Evolutionary conservation across 2,888 invertebrate species (phyloP), one percentile per base, ranked within the genome.

Genomic region (Coelogynopora nodosa): DNA sequence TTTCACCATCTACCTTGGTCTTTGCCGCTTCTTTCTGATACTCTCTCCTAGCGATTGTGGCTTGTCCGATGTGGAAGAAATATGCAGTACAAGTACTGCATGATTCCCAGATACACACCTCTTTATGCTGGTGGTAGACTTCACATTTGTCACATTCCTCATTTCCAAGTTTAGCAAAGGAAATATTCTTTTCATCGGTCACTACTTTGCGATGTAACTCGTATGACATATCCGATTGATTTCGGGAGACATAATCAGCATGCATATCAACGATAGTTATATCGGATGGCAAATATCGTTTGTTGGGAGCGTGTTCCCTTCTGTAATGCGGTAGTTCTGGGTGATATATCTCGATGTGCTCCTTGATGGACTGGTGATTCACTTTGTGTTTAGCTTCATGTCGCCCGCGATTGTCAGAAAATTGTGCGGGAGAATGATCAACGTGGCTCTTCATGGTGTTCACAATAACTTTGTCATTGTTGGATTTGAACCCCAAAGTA

Each of bases 101-200:
- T 10, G 67, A 30, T 74, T 74, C 27, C 23, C n/a, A 5, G 29
- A 29, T 5, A 30, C 49, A 30, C 23, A 5, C 28, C 23, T 67
- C 87, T 26, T 28, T 81, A 74, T 85, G 27, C 67, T 84, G 2
- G 0, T 80, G 29, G 0, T 82, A 81, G 29, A 67, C 26, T 81
- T 67, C 28, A 31, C 88, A 88, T 2, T 13, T 31, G 80, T 88
- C 86, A 67, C 88, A 88, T 81, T 87, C 84, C 49, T 88, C 87
- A 31, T 87, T 30, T 23, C 88, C 87, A n/a, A 88, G 83, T 31
- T 88, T 88, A 2, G 87, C 26, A 85, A 88, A 88, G 26, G 88
- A 88, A 26, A 88, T 88, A 27, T 88, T 88, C 85, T 67, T 85
- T n/a, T 85, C 84, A 0, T 29, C n/a, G 0, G 74, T 13, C 74